Evolutionary conservation across 2,113 vertebrate species (phyloP), one percentile per base, ranked within the genome.

Genomic region (Solea solea): DNA sequence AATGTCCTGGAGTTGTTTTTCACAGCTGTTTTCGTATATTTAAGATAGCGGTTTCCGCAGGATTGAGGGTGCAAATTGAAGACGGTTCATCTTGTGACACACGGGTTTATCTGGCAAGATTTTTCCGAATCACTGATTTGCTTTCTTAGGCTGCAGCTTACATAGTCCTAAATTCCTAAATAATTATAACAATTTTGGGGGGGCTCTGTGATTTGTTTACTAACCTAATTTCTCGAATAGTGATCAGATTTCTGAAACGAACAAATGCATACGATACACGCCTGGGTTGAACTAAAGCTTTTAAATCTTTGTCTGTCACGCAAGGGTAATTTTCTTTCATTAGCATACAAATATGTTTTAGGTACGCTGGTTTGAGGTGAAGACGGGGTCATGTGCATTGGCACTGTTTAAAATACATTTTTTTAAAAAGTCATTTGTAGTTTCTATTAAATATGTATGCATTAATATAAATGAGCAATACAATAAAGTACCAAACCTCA

Each of bases 391-490:
- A 79, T 73, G 74, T 78, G 63, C 77, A 78, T 64, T 76, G 78
- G 89, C 80, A 74, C 78, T 76, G 66, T 84, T 87, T 1, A 57
- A 88, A 74, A 34, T 34, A 34, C 1, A 34, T 34, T 34, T 34
- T 21, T 78, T 81, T 55, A 84, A 83, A 72, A 75, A 76, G 82
- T 89, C 78, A 89, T 87, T 86, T 89, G 81, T 93, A 87, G 90
- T 81, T 90, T 88, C 88, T 92, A 85, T 85, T 90, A 85, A 87
- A 86, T 90, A 87, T 82, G 86, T 92, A 90, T 88, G 89, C 89
- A 93, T 93, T 89, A 92, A 92, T 92, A 93, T 91, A 91, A 93
- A 92, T 91, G 87, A 94, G 94, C 94, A 94, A 94, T 94, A 94
- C 93, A 85, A 93, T 89, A 94, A 93, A 91, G 92, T 93, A 93